Evolutionary conservation across 2,797 vertebrate genomes (phyloP).

Genomic region (Poecilia wingei): DNA sequence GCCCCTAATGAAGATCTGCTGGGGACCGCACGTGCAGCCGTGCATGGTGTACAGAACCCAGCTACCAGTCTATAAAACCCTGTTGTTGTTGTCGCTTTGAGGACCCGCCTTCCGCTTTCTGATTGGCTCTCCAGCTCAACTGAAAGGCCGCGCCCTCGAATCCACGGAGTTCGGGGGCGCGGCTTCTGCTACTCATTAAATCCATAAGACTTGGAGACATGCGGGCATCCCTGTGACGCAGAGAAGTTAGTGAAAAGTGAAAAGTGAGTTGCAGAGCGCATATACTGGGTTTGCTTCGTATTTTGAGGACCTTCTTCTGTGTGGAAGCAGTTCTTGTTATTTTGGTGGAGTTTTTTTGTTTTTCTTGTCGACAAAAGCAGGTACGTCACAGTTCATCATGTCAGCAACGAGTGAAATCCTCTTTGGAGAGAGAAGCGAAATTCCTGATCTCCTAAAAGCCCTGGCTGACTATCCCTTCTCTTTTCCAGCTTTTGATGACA

Average conservation of each 20-base stretch:
- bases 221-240: constrained; percentile 53
- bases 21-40: constrained; percentile 49
- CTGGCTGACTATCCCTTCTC: constrained; percentile 87
- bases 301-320: background rate
- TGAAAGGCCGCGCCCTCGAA: constrained; percentile 12
- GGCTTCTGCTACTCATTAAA: background rate
- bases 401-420: constrained; percentile 49
- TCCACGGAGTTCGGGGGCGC: constrained; percentile 14
- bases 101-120: constrained; percentile 20
- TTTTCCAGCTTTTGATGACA: constrained; percentile 79
- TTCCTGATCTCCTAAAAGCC: constrained; percentile 88
- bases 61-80: background rate
- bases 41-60: constrained; percentile 21
- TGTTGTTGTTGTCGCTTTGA: background rate
- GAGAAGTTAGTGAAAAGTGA: constrained; percentile 57
- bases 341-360: too few relatives aligned
- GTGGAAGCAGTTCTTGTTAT: background rate
- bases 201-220: constrained; percentile 33
- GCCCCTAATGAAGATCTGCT: background rate
- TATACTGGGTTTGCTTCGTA: background rate
- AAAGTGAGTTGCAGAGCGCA: constrained; percentile 8
- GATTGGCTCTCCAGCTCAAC: constrained; percentile 35
- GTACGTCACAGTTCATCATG: constrained; percentile 55
- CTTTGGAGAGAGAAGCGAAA: constrained; percentile 73
- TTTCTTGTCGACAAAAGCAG: background rate